These are phyloP conservation scores for Caenorhabditis uteleia DNA, from an alignment of 2,888 invertebrate genomes.

Conservation along the genomic window DNA sequence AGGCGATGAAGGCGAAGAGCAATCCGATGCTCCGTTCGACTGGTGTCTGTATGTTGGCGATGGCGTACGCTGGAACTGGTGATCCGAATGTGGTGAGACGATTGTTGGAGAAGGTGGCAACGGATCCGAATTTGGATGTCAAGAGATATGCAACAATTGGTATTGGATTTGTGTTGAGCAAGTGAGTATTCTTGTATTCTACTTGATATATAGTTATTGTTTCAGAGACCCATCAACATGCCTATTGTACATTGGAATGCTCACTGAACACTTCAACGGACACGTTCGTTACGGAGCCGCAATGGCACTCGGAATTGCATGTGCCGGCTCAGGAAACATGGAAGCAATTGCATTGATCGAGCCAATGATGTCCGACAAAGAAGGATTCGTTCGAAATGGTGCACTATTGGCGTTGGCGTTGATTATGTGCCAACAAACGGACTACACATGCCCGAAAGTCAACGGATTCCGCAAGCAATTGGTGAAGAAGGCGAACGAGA, in stretches of 20 bases:
- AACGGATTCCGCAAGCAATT: conserved; percentile 35
- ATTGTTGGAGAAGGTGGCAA: conserved; percentile 79
- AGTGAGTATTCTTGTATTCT: conserved; percentile 71
- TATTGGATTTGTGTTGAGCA: conserved; percentile 94
- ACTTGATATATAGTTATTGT: neutral
- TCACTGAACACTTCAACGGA: conserved; percentile 39
- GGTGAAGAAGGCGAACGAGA: conserved; percentile 33
- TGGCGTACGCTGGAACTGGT: conserved; percentile 84
- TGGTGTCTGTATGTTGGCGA: conserved; percentile 94
- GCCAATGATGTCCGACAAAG: conserved; percentile 38
- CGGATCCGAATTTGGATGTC: conserved; percentile 98
- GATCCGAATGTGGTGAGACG: conserved; percentile 94
- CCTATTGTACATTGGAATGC: conserved; percentile 30
- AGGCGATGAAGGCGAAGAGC: conserved; percentile 73
- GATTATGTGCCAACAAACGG: conserved; percentile 36
- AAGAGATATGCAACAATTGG: conserved; percentile 96
- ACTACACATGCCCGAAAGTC: conserved; percentile 29
- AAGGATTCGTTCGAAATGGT: conserved; percentile 35
- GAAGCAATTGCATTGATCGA: conserved; percentile 30
- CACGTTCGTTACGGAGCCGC: conserved; percentile 39
- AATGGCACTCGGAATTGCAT: conserved; percentile 38
- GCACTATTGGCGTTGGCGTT: conserved; percentile 29
- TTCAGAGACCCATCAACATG: conserved; percentile 20
- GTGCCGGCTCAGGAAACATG: conserved; percentile 34
- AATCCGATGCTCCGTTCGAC: conserved; percentile 75